Base-by-base conservation (phyloP, 2,113 vertebrate genomes). In the Ctenodactylus gundi region DNA sequence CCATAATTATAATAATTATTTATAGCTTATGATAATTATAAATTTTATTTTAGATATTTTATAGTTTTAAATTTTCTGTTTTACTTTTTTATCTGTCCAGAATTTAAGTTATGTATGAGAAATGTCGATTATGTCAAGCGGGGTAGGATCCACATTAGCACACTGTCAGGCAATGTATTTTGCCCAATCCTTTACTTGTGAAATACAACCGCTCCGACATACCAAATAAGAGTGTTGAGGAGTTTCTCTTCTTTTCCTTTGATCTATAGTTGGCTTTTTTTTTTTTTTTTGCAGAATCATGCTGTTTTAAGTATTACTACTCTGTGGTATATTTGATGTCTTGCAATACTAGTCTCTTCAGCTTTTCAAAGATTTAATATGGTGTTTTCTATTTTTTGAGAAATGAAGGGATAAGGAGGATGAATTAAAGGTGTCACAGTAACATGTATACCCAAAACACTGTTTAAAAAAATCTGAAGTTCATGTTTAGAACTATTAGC, bases 61-160 rank as follows among this genome's bases (percentile, higher is more conserved):
- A 12, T 80, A 58, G 27, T 12, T 34, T 77, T 31, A 17, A 36
- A 73, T 90, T 88, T 85, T 85, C 62, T 27, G 65, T 92, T 94
- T 95, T 90, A 92, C 29, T 88, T 85, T 93, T 55, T 46, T 87
- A 76, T 72, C 29, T 64, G 36, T 75, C 58, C 46, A 67, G 25
- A 92, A 92, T 70, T 93, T 93, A 81, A 65, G 9, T 41, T 23
- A 21, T 53, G 13, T 70, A 41, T 64, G 20, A 0, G 46, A 67
- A 84, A 36, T 51, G 13, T 51, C 46, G 62, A 49, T 58, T 49
- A 82, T 82, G 46, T 82, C 41, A 49, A 82, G 29, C 15, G 85
- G 27, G 60, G 78, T 62, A 75, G n/a, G 88, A 82, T 81, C 23
- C 58, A 96, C 53, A 85, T 94, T 75, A 88, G 75, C 51, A 83